Evolutionary conservation across 2,888 invertebrate species (phyloP).

Genomic region (Bombylius discolor): DNA sequence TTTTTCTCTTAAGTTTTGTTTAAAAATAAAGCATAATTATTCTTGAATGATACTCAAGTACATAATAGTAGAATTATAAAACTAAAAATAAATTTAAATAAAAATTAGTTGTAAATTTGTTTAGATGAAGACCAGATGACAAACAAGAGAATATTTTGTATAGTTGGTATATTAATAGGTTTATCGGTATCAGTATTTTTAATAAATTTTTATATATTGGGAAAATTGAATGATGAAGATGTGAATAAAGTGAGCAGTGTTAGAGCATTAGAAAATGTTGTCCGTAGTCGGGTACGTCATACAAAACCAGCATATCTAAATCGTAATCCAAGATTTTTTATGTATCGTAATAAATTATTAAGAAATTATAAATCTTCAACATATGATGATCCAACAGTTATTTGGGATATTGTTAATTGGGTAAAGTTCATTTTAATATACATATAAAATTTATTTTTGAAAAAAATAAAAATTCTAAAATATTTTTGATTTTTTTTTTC

Average conservation of each 20-base stretch:
- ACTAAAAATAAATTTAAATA: neutral
- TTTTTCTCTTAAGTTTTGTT: no score
- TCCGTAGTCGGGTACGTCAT: conserved; percentile 28
- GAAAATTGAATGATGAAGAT: conserved; percentile 33
- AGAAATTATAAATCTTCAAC: conserved; percentile 29
- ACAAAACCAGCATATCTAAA: conserved; percentile 33
- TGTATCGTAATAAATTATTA: conserved; percentile 32
- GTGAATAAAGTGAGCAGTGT: conserved; percentile 33
- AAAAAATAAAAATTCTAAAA: neutral
- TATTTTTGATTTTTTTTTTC: neutral
- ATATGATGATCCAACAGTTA: conserved; percentile 40
- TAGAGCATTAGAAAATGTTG: conserved; percentile 30
- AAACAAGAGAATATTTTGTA: conserved; percentile 15
- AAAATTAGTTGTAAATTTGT: neutral
- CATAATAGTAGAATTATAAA: no score
- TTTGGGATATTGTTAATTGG: conserved; percentile 39
- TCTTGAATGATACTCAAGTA: no score
- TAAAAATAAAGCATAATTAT: no score
- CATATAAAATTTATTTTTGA: neutral
- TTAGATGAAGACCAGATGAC: conserved; percentile 14
- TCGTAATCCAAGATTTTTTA: conserved; percentile 35
- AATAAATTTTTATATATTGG: conserved; percentile 35
- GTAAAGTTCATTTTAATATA: conserved; percentile 17
- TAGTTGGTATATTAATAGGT: conserved; percentile 13
- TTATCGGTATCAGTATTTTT: conserved; percentile 15